A percentile compares a stretch with the other conserved stretches of the same genome.
Evolutionary conservation across 2,888 invertebrate species (phyloP).

Genomic region (Tryphoninae sp.): DNA sequence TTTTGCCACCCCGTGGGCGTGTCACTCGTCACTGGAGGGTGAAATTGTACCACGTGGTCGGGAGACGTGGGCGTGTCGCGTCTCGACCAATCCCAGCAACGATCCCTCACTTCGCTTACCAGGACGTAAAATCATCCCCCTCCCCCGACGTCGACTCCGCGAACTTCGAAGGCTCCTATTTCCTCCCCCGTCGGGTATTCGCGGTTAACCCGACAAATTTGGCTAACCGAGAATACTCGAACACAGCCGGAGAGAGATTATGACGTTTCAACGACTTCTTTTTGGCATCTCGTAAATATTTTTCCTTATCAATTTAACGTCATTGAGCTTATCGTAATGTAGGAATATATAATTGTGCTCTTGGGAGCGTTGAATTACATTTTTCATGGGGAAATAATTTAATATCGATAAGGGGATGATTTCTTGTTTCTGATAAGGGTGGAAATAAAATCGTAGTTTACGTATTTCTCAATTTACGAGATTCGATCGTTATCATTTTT

Average conservation of each 20-base stretch:
- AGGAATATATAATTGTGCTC: background rate
- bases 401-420: background rate
- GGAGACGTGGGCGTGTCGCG: constrained; percentile 18
- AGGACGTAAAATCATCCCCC: background rate
- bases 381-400: background rate
- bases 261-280: constrained; percentile 39
- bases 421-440: background rate
- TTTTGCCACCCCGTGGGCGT: constrained; percentile 8
- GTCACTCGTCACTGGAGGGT: constrained; percentile 17
- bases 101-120: background rate
- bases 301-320: background rate
- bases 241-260: constrained; percentile 31
- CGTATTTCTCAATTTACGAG: too few relatives aligned
- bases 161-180: background rate
- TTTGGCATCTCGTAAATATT: constrained; percentile 30
- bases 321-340: background rate
- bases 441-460: background rate
- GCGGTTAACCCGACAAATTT: constrained; percentile 58
- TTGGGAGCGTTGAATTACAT: background rate
- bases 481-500: too few relatives aligned
- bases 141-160: background rate
- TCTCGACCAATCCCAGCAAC: constrained; percentile 12
- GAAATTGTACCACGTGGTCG: constrained; percentile 21
- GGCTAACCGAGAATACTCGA: constrained; percentile 54
- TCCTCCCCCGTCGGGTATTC: constrained; percentile 11